These are phyloP conservation scores for Steromphala cineraria DNA, from an alignment of 2,888 invertebrate species.

Conservation along the genomic window DNA sequence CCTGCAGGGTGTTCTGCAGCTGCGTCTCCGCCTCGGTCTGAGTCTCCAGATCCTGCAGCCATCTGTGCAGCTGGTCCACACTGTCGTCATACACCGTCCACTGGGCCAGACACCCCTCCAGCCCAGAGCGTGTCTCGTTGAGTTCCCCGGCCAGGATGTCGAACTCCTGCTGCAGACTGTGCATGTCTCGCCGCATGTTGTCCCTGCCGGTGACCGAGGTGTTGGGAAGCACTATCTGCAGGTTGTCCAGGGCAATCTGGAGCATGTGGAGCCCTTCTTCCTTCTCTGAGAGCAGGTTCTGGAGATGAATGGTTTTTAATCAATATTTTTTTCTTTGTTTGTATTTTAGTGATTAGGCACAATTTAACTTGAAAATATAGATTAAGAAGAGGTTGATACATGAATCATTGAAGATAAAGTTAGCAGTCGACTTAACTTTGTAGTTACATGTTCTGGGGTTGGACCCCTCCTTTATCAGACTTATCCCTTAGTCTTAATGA, in stretches of 20 bases:
- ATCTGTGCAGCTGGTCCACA: slow-evolving; percentile 84
- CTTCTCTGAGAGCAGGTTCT: slow-evolving; percentile 66
- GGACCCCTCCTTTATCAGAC: too few relatives aligned
- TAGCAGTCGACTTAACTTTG: too few relatives aligned
- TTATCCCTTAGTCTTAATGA: too few relatives aligned
- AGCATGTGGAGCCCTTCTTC: slow-evolving; percentile 70
- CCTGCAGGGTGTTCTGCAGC: slow-evolving; percentile 69
- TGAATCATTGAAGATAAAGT: too few relatives aligned
- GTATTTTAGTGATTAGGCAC: not conserved
- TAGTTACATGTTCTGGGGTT: too few relatives aligned
- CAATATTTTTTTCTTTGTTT: not conserved
- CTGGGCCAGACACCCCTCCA: slow-evolving; percentile 90
- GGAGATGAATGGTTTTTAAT: slow-evolving; percentile 17
- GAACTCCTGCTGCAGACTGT: slow-evolving; percentile 89
- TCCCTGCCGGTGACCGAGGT: slow-evolving; percentile 94
- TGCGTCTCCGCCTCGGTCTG: slow-evolving; percentile 89
- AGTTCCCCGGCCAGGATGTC: slow-evolving; percentile 89
- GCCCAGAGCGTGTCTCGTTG: slow-evolving; percentile 81
- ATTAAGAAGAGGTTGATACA: not conserved
- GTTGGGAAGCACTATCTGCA: slow-evolving; percentile 80
- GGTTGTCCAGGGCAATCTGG: slow-evolving; percentile 69
- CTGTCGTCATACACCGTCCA: slow-evolving; percentile 96
- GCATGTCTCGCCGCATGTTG: slow-evolving; percentile 87
- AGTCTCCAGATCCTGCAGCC: slow-evolving; percentile 86
- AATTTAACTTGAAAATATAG: not conserved